Evolutionary conservation across 2,797 vertebrate species (phyloP).

Genomic region (Sebastes minor): DNA sequence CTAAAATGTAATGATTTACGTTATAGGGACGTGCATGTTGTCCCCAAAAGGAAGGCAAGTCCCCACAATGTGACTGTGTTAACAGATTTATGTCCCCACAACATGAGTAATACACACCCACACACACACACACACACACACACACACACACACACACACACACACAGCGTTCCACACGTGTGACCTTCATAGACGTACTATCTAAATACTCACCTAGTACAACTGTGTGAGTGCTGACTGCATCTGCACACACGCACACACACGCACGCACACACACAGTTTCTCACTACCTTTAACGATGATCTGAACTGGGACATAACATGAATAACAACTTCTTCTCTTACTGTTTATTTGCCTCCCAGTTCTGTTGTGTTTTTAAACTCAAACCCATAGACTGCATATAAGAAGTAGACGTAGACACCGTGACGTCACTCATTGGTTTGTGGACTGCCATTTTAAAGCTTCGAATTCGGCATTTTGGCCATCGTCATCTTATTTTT

Average conservation of each 20-base stretch:
- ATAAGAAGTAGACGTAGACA: neutral
- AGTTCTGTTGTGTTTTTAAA: neutral
- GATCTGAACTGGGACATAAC: neutral
- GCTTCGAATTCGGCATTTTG: too few species aligned
- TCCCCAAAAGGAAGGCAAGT: too few species aligned
- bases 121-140: conserved; percentile 24
- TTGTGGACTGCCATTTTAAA: too few species aligned
- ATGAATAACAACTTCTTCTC: neutral
- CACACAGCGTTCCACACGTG: conserved; percentile 25
- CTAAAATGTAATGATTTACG: too few species aligned
- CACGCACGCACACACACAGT: neutral
- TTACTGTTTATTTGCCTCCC: neutral
- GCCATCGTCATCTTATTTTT: too few species aligned
- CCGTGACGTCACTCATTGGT: too few species aligned
- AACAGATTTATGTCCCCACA: too few species aligned
- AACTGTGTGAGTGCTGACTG: neutral
- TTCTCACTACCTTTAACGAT: neutral
- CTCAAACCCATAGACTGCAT: neutral
- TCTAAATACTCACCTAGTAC: conserved; percentile 15
- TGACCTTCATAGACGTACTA: conserved; percentile 65
- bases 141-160: conserved; percentile 19
- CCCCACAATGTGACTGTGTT: too few species aligned
- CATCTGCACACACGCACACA: neutral
- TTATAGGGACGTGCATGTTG: too few species aligned
- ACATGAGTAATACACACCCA: conserved; percentile 7